phyloP scores from a whole-genome alignment of 2,113 vertebrate genomes.

The sheep (Ovis aries) region ARS-UI_Ramb_v3.0 NC_056067.1:23929501-23930000 shows the following conservation, averaged over 20 bases:
- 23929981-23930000: background rate
- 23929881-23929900: background rate
- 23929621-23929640: background rate
- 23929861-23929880: background rate
- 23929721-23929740: background rate
- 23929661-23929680: background rate
- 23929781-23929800: background rate
- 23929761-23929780: background rate
- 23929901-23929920: background rate
- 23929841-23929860: background rate
- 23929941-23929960: background rate
- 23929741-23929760: background rate
- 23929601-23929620: background rate
- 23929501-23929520: slow-evolving; percentile 26
- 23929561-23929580: background rate
- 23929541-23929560: background rate
- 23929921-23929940: background rate
- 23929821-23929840: background rate
- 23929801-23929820: background rate
- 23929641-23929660: background rate
- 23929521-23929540: background rate
- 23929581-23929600: background rate
- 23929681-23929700: background rate
- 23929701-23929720: background rate
- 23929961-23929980: background rate